phyloP scores from a whole-genome alignment of 1,140 invertebrate genomes.

The Macrosteles quadrilineatus region DNA sequence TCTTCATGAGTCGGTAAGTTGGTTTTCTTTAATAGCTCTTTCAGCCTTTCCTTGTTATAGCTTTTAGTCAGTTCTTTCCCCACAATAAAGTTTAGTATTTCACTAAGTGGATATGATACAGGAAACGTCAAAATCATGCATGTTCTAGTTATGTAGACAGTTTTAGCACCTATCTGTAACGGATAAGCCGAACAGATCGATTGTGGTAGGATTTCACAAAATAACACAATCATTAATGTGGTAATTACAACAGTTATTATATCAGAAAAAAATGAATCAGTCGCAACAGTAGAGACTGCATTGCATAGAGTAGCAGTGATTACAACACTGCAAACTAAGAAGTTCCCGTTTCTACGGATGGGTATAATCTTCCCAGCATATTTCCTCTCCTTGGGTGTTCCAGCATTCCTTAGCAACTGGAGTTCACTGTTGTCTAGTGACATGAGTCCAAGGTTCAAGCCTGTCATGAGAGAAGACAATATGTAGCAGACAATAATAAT shows the following conservation, averaged over 20 bases:
- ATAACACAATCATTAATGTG: slow-evolving; percentile 62
- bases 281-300: slow-evolving; percentile 60
- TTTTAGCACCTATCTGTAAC: slow-evolving; percentile 62
- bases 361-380: slow-evolving; percentile 53
- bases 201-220: slow-evolving; percentile 66
- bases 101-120: slow-evolving; percentile 62
- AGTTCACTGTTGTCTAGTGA: slow-evolving; percentile 61
- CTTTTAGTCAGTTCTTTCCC: slow-evolving; percentile 62
- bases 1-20: slow-evolving; percentile 56
- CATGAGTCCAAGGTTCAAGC: slow-evolving; percentile 66
- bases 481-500: slow-evolving; percentile 7
- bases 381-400: slow-evolving; percentile 50
- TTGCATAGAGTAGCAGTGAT: slow-evolving; percentile 58
- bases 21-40: slow-evolving; percentile 55
- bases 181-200: slow-evolving; percentile 62
- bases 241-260: slow-evolving; percentile 53
- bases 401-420: slow-evolving; percentile 53
- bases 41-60: slow-evolving; percentile 63
- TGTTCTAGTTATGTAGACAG: slow-evolving; percentile 59
- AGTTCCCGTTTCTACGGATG: slow-evolving; percentile 60
- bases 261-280: slow-evolving; percentile 61
- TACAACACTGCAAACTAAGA: slow-evolving; percentile 62
- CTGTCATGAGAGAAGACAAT: slow-evolving; percentile 55
- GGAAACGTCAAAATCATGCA: slow-evolving; percentile 66
- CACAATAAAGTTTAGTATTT: slow-evolving; percentile 56